Evolutionary conservation across 2,113 vertebrate genomes (phyloP), one percentile per base, ranked within the genome.

Genomic region (Caranx melampygus): DNA sequence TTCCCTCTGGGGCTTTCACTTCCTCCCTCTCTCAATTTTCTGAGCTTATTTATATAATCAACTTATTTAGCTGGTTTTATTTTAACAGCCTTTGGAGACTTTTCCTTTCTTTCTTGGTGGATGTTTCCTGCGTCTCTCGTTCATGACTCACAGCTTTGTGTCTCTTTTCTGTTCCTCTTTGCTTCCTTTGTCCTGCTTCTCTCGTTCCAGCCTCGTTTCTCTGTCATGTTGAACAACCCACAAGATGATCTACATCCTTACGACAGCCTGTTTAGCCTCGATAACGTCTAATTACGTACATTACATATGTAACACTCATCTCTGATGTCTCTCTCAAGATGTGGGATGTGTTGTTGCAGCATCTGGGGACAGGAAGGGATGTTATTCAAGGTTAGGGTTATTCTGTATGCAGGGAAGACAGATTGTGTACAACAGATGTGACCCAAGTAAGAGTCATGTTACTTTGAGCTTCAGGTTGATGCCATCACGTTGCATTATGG

Each of bases 31-130:
- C 54, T 61, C 44, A 73, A n/a, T 84, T 84, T 63, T 81, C 68
- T 47, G 26, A 86, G 79, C 78, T 75, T 82, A 78, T 92, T 93
- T 88, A 87, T 83, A 78, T 84, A 85, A 87, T 89, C 70, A 77
- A 81, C 72, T 75, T 58, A 78, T 92, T 90, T 85, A 78, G 72
- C 77, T 68, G 72, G 44, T 83, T 85, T 83, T 82, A 84, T 86
- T 85, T 86, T 78, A 85, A 84, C 79, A 64, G 61, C 65, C 58
- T 78, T 85, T 60, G 57, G 78, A 84, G 72, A 73, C 70, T 61
- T 10, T 54, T 61, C 40, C 37, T 72, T 68, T 77, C 21, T 61
- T 47, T 65, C 47, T 72, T 1, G 60, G 74, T 35, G 60, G 51
- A 81, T 79, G 58, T 65, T 82, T 85, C 67, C 26, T 60, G 60